Percentiles rank a stretch among this genome's conserved stretches.
These are phyloP conservation scores for Coptotermes formosanus DNA, from an alignment of 1,140 invertebrate genomes.

Conservation along the genomic window DNA sequence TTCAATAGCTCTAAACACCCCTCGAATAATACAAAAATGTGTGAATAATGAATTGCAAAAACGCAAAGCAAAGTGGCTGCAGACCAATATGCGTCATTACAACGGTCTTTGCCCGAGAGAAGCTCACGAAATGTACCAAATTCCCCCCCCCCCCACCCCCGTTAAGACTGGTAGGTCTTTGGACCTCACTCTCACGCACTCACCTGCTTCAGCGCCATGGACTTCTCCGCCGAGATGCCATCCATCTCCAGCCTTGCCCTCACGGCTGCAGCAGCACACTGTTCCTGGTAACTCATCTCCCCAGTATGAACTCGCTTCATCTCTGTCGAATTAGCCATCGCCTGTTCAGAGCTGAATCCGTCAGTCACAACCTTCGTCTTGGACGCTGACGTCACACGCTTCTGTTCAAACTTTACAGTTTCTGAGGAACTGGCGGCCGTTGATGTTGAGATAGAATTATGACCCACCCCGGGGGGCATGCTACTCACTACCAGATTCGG, in stretches of 20 bases:
- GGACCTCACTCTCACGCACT: too few species aligned
- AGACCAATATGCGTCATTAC: too few species aligned
- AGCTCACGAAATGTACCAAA: too few species aligned
- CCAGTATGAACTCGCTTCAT: conserved; percentile 74
- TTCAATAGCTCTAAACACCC: too few species aligned
- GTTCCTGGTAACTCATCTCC: conserved; percentile 77
- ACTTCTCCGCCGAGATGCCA: conserved; percentile 73
- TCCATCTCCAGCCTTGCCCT: conserved; percentile 68
- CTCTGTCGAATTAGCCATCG: conserved; percentile 71
- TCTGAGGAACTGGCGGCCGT: conserved; percentile 54
- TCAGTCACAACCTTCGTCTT: conserved; percentile 77
- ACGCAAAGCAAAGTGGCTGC: too few species aligned
- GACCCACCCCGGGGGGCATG: background rate
- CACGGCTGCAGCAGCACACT: conserved; percentile 57
- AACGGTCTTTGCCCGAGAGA: too few species aligned
- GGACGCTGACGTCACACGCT: conserved; percentile 71
- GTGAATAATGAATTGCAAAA: too few species aligned
- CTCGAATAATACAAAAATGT: too few species aligned
- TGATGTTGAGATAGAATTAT: conserved; percentile 45
- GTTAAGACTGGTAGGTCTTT: too few species aligned
- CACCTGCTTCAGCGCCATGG: conserved; percentile 68
- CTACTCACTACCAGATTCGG: conserved; percentile 20
- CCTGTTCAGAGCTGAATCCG: conserved; percentile 74
- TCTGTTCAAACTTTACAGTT: conserved; percentile 77
- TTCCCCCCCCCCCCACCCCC: too few species aligned